These are phyloP conservation scores for Microplitis mediator DNA, from an alignment of 1,140 invertebrate genomes.

Conservation along the genomic window DNA sequence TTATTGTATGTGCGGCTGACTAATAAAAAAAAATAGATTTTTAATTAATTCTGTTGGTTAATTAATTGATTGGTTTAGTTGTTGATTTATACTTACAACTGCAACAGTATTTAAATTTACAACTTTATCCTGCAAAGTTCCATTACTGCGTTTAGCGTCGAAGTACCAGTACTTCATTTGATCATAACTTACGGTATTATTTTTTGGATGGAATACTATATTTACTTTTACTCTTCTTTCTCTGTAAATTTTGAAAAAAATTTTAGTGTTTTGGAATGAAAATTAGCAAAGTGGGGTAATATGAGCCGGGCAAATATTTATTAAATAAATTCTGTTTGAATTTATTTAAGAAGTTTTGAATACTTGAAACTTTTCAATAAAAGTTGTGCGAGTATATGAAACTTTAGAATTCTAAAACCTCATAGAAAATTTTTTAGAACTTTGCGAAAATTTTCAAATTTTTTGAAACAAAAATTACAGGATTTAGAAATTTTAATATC, in stretches of 20 bases:
- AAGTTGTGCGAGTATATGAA: too few relatives aligned
- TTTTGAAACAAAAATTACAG: too few relatives aligned
- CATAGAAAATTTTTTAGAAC: too few relatives aligned
- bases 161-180: slow-evolving; percentile 80
- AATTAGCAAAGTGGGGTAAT: too few relatives aligned
- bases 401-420: too few relatives aligned
- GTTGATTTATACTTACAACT: slow-evolving; percentile 68
- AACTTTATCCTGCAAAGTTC: slow-evolving; percentile 75
- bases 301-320: too few relatives aligned
- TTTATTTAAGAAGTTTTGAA: too few relatives aligned
- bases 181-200: slow-evolving; percentile 81
- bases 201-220: slow-evolving; percentile 72
- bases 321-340: too few relatives aligned
- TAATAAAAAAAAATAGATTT: slow-evolving; percentile 53
- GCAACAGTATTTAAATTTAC: slow-evolving; percentile 83
- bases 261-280: too few relatives aligned
- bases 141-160: slow-evolving; percentile 73
- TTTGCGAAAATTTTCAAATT: too few relatives aligned
- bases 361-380: too few relatives aligned
- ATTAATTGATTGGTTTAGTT: background rate
- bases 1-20: slow-evolving; percentile 71
- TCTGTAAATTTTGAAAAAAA: slow-evolving; percentile 57
- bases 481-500: too few relatives aligned
- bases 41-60: background rate
- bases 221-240: slow-evolving; percentile 75